phyloP scores from a whole-genome alignment of 2,888 invertebrate species.

The Noctua comes region DNA sequence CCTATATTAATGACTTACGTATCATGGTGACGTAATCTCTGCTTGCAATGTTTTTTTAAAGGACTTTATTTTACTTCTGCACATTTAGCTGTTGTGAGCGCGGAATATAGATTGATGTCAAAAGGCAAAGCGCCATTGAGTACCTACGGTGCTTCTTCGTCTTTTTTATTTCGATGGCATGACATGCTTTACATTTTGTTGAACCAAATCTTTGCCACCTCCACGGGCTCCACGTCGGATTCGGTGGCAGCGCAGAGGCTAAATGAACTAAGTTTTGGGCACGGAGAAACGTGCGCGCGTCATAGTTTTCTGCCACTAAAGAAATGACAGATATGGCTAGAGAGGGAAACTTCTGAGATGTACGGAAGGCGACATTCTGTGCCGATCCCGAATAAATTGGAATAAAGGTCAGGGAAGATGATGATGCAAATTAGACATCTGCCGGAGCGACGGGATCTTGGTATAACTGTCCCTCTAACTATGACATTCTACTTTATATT shows the following conservation, averaged over 20 bases:
- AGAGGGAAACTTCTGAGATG: neutral
- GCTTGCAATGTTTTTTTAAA: neutral
- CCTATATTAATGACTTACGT: neutral
- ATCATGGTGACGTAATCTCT: neutral
- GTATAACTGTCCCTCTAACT: constrained; percentile 72
- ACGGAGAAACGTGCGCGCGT: neutral
- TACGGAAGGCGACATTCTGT: neutral
- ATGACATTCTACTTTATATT: constrained; percentile 82
- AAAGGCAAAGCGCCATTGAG: neutral
- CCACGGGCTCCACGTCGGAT: neutral
- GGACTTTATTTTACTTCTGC: neutral
- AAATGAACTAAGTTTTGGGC: neutral
- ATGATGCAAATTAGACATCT: constrained; percentile 40
- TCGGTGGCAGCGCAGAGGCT: neutral
- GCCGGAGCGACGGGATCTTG: constrained; percentile 62
- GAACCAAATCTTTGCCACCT: too few relatives aligned
- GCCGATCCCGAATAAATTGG: neutral
- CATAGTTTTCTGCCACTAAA: neutral
- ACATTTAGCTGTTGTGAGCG: neutral
- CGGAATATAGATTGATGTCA: neutral
- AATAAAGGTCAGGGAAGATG: neutral
- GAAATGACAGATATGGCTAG: neutral
- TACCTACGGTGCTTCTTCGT: neutral
- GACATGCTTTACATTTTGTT: neutral
- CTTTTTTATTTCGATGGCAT: neutral